A percentile compares a stretch with the other conserved stretches of the same genome.
phyloP scores from a whole-genome alignment of 2,797 vertebrate genomes.

The Channa striata region DNA sequence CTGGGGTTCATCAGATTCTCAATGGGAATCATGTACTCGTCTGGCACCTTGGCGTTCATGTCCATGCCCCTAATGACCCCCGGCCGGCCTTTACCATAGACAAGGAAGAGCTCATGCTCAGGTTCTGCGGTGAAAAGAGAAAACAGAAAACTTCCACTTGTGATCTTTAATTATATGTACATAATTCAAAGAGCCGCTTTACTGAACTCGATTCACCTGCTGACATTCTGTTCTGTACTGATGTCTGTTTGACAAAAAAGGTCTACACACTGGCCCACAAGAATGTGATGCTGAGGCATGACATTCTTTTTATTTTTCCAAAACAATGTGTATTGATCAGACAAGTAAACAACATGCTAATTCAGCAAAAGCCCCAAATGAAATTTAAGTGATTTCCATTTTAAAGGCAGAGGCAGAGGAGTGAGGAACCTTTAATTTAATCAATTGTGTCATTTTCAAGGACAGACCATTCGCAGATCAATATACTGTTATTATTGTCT shows the following conservation, averaged over 20 bases:
- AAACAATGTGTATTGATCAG: conserved; percentile 38
- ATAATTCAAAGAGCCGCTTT: no score
- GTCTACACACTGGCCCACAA: no score
- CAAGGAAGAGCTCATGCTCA: conserved; percentile 95
- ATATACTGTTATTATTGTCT: conserved; percentile 50
- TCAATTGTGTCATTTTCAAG: conserved; percentile 55
- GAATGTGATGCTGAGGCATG: conserved; percentile 23
- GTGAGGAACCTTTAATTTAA: conserved; percentile 38
- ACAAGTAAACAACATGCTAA: conserved; percentile 18
- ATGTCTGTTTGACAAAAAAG: neutral
- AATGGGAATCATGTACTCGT: conserved; percentile 98
- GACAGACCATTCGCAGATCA: conserved; percentile 49
- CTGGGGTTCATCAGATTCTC: conserved; percentile 98
- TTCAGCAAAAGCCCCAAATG: conserved; percentile 38
- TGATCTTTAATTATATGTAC: neutral
- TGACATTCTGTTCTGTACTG: neutral
- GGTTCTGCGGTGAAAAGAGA: conserved; percentile 85
- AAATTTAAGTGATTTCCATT: conserved; percentile 49
- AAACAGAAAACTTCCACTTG: neutral
- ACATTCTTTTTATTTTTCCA: neutral
- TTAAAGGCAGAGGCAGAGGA: neutral
- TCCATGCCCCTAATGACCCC: conserved; percentile 98
- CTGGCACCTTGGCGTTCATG: conserved; percentile 94
- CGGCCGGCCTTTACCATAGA: conserved; percentile 95
- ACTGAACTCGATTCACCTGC: neutral